Percentiles rank a stretch among this genome's conserved stretches.
These are phyloP conservation scores for Hemichromis elongatus DNA, from an alignment of 2,113 vertebrate genomes.

Conservation along the genomic window DNA sequence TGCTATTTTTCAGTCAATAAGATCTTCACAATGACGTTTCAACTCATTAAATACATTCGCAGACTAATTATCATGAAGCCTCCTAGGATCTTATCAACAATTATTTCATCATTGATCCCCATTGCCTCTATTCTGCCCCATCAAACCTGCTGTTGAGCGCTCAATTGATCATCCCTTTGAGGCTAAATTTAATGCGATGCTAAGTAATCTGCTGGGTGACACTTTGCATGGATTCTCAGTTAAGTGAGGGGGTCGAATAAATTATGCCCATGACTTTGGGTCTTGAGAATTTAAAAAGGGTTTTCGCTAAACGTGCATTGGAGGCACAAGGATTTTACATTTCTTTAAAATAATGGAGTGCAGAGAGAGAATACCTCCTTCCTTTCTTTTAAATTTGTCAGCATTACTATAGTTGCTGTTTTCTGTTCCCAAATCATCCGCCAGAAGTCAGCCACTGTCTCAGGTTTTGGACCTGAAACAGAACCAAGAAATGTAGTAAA, in stretches of 20 bases:
- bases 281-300: conserved; percentile 34
- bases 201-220: conserved; percentile 59
- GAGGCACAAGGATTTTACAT: neutral
- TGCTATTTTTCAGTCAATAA: conserved; percentile 59
- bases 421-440: conserved; percentile 98
- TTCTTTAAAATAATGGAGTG: neutral
- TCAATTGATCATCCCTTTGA: conserved; percentile 69
- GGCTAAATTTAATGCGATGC: conserved; percentile 55
- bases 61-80: conserved; percentile 73
- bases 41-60: conserved; percentile 69
- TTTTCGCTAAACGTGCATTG: neutral
- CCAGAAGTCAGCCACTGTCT: conserved; percentile 93
- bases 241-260: conserved; percentile 56
- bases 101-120: conserved; percentile 74
- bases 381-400: conserved; percentile 93
- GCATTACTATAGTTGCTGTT: conserved; percentile 88
- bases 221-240: conserved; percentile 46
- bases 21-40: conserved; percentile 49
- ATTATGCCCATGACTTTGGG: conserved; percentile 56
- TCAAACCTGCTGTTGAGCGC: conserved; percentile 62
- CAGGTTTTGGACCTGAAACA: conserved; percentile 85
- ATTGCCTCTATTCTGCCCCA: conserved; percentile 59
- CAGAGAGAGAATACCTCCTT: conserved; percentile 77
- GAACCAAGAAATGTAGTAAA: neutral
- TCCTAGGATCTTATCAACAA: conserved; percentile 72